Conservation (phyloP, 2,888 invertebrate genomes). For the Pharmacophagus antenor region DNA sequence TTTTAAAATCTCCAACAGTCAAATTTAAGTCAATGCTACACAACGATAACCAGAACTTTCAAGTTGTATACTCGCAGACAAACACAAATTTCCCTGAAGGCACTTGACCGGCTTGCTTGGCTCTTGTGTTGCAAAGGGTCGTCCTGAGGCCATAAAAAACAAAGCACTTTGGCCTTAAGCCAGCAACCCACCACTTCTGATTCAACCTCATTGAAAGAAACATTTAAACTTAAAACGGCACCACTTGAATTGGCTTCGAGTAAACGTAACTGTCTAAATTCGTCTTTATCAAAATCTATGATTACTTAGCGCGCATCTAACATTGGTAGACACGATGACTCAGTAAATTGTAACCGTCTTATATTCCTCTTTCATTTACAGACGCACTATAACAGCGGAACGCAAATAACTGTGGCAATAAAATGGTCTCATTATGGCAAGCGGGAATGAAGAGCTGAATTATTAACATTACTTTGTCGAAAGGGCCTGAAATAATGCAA, state of each 20-base stretch:
- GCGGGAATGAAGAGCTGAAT: slow-evolving; percentile 2
- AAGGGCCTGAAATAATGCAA: not conserved
- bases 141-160: slow-evolving; percentile 66
- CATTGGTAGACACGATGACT: slow-evolving; percentile 9
- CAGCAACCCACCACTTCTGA: slow-evolving; percentile 49
- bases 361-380: slow-evolving; percentile 6
- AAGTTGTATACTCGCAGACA: slow-evolving; percentile 37
- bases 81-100: slow-evolving; percentile 45
- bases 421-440: not conserved
- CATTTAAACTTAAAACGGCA: slow-evolving; percentile 61
- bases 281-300: slow-evolving; percentile 30
- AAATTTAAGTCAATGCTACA: slow-evolving; percentile 13
- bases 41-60: slow-evolving; percentile 37
- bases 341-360: slow-evolving; percentile 19
- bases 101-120: slow-evolving; percentile 63
- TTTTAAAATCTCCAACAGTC: slow-evolving; percentile 1
- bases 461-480: slow-evolving; percentile 13
- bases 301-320: slow-evolving; percentile 9
- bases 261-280: slow-evolving; percentile 34
- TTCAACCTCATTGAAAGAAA: slow-evolving; percentile 67
- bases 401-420: not conserved
- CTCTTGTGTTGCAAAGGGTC: slow-evolving; percentile 52
- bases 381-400: not conserved
- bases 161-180: slow-evolving; percentile 72
- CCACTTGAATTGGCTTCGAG: slow-evolving; percentile 62